Conservation (phyloP, 2,113 vertebrate species). For the Colistium nudipinnis region DNA sequence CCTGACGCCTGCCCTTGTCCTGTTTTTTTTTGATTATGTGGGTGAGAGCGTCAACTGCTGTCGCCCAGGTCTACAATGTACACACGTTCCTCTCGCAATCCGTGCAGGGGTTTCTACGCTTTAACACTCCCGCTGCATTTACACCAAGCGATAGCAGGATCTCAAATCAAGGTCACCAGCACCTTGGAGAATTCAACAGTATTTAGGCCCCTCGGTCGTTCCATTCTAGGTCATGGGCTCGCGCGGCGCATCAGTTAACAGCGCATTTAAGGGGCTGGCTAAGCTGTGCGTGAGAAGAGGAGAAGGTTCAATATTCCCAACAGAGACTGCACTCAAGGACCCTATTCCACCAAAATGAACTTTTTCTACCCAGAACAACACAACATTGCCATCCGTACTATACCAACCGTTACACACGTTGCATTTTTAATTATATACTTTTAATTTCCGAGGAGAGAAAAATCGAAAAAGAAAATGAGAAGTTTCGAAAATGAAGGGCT, state of each 20-base stretch:
- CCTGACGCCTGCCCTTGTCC: not conserved
- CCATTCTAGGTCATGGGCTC: slow-evolving; percentile 69
- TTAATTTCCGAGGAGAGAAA: slow-evolving; percentile 19
- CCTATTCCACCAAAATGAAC: slow-evolving; percentile 34
- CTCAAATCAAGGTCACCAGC: slow-evolving; percentile 71
- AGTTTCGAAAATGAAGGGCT: slow-evolving; percentile 21
- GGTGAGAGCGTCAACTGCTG: slow-evolving; percentile 13
- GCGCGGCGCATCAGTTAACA: slow-evolving; percentile 46
- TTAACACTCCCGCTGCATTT: slow-evolving; percentile 19
- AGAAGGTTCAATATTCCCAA: slow-evolving; percentile 45
- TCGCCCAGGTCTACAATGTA: slow-evolving; percentile 16
- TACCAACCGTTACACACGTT: slow-evolving; percentile 1
- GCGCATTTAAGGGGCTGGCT: slow-evolving; percentile 48
- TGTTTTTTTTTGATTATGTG: slow-evolving; percentile 59
- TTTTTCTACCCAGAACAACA: slow-evolving; percentile 49
- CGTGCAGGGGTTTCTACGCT: slow-evolving; percentile 8
- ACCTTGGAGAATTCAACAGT: slow-evolving; percentile 72
- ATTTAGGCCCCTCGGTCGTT: slow-evolving; percentile 44
- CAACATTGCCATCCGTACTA: not conserved
- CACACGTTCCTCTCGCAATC: slow-evolving; percentile 29
- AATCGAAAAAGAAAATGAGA: not conserved
- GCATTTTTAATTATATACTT: not conserved
- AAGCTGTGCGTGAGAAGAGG: slow-evolving; percentile 34
- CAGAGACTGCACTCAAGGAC: slow-evolving; percentile 39
- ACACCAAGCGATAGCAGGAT: slow-evolving; percentile 52